Percentiles rank a stretch among this genome's conserved stretches.
Evolutionary conservation across 2,113 vertebrate genomes (phyloP).

Genomic region (Eulemur rufifrons): DNA sequence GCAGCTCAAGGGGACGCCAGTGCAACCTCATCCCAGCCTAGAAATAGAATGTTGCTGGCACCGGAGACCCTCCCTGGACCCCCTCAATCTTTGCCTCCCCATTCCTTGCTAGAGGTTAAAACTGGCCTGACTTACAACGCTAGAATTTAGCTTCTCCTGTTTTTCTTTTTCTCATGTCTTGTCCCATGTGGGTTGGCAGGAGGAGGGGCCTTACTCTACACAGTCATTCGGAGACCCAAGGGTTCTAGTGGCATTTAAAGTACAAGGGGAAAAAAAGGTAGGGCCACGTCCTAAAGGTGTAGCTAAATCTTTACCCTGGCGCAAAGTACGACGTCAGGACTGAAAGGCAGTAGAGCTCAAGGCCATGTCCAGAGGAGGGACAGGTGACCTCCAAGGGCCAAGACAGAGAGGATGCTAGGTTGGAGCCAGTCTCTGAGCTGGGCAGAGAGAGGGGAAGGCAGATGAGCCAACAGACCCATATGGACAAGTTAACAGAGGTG

Average conservation of each 20-base stretch:
- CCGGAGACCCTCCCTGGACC: no score
- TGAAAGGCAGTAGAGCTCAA: neutral
- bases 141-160: neutral
- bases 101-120: neutral
- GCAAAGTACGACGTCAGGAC: neutral
- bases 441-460: neutral
- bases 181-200: no score
- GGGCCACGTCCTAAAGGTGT: neutral
- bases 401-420: neutral
- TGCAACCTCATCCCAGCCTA: neutral
- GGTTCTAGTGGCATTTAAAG: neutral
- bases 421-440: neutral
- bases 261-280: fast-evolving
- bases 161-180: neutral
- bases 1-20: neutral
- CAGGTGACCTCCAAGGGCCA: neutral
- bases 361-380: neutral
- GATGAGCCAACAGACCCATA: neutral
- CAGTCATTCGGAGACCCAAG: neutral
- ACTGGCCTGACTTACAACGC: neutral
- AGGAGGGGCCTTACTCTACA: no score
- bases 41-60: neutral
- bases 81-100: neutral
- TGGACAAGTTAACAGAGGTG: neutral
- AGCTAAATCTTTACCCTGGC: neutral